phyloP scores from a whole-genome alignment of 2,797 vertebrate species.

The Lacerta viridis region DNA sequence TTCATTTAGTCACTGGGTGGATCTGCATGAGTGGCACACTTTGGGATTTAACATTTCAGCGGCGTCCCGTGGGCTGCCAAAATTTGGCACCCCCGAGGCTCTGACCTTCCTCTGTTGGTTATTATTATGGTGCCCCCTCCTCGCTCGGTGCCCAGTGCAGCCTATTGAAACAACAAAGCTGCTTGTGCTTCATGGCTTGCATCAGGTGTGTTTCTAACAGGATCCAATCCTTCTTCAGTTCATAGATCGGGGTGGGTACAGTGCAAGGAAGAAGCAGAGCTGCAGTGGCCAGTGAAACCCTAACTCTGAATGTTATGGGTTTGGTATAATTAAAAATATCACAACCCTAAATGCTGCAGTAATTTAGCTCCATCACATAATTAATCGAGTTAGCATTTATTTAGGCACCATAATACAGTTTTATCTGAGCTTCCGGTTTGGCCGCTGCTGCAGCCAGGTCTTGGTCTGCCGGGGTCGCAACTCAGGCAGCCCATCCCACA shows the following conservation, averaged over 20 bases:
- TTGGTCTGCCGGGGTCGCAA: too few species aligned
- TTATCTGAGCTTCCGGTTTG: too few species aligned
- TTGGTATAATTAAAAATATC: conserved; percentile 55
- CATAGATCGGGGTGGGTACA: not conserved
- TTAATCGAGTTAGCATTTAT: conserved; percentile 50
- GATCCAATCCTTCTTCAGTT: not conserved
- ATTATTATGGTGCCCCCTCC: not conserved
- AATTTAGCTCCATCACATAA: conserved; percentile 44
- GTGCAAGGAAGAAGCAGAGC: not conserved
- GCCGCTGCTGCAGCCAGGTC: too few species aligned
- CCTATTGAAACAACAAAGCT: not conserved
- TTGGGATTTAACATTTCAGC: too few species aligned
- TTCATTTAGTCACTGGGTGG: too few species aligned
- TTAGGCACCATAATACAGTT: not conserved
- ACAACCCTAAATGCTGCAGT: conserved; percentile 14
- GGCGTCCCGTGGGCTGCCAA: too few species aligned
- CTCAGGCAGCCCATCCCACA: too few species aligned
- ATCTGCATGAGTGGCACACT: too few species aligned
- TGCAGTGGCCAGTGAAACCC: conserved; percentile 57
- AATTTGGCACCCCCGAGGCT: too few species aligned
- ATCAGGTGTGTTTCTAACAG: not conserved
- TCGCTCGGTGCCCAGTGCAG: not conserved
- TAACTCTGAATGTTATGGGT: conserved; percentile 42
- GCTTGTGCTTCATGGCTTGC: not conserved
- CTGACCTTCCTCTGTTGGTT: too few species aligned